Evolutionary conservation across 2,888 invertebrate species (phyloP), one percentile per base, ranked within the genome.

Genomic region (Cataglyphis albicans): DNA sequence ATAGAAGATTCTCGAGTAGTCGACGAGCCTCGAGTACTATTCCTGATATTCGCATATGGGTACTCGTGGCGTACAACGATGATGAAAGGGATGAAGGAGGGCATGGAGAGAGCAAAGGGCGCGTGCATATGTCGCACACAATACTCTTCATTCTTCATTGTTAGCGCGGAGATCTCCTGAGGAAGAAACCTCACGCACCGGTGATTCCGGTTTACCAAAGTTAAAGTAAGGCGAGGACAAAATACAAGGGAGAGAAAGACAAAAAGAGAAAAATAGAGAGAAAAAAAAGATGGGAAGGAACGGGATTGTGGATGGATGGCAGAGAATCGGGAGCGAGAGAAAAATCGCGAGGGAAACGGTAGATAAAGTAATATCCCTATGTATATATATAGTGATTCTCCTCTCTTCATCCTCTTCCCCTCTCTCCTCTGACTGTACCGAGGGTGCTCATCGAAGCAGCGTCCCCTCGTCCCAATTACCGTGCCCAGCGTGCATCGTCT

Each of bases 391-490:
- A 12, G 67, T 15, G 18, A 35, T 25, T 21, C 21, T 25, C 52
- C 52, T 21, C 76, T 76, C 48, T 65, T 32, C 1, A 21, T 81
- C 68, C 83, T 63, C 68, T 82, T 63, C 87, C 68, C 67, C 72
- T 81, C 57, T 80, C 74, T 25, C 38, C 74, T 25, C 38, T 29
- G 32, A 6, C 18, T 57, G 12, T 4, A 2, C 18, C 52, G 35
- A 59, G 68, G 29, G 59, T 84, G 48, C 83, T 81, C 76, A 64
- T 83, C 80, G 65, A 81, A 75, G 81, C 75, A 84, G 64, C 86
- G 83, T 89, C 84, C 87, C 90, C 88, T 90, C 89, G 90, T 73
- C 89, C 89, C 90, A 89, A 90, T 90, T 90, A 90, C 90, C 85
- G 86, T 90, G 72, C 85, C 89, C 87, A 75, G 81, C 84, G 87